Conservation (phyloP, 2,113 vertebrate genomes). For the Stigmatopora nigra region DNA sequence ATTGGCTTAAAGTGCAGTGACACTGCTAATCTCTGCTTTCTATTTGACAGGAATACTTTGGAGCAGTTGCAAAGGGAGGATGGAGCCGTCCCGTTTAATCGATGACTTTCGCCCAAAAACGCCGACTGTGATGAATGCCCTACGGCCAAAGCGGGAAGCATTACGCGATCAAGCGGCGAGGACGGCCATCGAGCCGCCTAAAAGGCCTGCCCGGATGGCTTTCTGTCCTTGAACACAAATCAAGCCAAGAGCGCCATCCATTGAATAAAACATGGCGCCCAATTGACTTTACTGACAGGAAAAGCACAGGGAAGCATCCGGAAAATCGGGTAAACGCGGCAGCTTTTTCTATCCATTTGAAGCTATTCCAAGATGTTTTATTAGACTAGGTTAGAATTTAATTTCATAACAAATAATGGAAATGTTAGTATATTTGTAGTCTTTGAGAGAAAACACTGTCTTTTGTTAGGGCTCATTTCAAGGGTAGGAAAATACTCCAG, state of each 20-base stretch:
- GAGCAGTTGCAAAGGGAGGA: background rate
- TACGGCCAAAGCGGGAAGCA: background rate
- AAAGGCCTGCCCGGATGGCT: background rate
- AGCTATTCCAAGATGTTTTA: too few relatives aligned
- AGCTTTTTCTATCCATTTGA: too few relatives aligned
- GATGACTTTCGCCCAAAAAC: background rate
- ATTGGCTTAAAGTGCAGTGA: background rate
- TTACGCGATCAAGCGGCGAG: slow-evolving; percentile 1
- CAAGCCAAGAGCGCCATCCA: background rate
- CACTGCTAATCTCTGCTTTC: background rate
- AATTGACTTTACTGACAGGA: background rate
- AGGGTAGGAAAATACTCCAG: too few relatives aligned
- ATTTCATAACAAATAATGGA: too few relatives aligned
- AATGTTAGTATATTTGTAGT: too few relatives aligned
- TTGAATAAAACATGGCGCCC: slow-evolving; percentile 3
- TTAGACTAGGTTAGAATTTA: too few relatives aligned
- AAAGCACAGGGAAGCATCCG: too few relatives aligned
- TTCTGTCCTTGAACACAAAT: slow-evolving; percentile 7
- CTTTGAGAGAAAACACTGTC: too few relatives aligned
- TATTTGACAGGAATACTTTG: background rate
- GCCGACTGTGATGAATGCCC: background rate
- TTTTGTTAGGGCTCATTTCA: too few relatives aligned
- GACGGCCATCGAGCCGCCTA: background rate
- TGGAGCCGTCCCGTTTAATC: background rate
- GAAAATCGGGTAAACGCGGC: too few relatives aligned